Percentiles rank a stretch among this genome's conserved stretches.
Evolutionary conservation across 2,888 invertebrate genomes (phyloP).

Genomic region (Rhodophaea formosa): DNA sequence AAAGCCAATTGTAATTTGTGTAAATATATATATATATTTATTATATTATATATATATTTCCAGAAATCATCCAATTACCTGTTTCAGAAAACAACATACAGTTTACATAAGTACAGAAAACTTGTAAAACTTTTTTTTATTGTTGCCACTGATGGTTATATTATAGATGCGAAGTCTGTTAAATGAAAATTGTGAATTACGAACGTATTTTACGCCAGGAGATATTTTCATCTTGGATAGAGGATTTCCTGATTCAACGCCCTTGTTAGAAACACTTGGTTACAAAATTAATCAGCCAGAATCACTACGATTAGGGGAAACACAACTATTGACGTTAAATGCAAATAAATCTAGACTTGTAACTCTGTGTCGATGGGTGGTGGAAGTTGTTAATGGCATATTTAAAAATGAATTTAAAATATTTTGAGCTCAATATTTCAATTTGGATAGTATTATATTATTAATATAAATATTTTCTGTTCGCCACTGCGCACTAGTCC

Average conservation of each 20-base stretch:
- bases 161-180: conserved; percentile 9
- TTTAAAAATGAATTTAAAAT: too few relatives aligned
- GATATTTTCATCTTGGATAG: conserved; percentile 17
- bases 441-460: too few relatives aligned
- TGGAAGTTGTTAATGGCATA: too few relatives aligned
- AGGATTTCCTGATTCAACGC: conserved; percentile 12
- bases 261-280: neutral
- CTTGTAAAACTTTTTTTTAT: conserved; percentile 12
- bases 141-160: conserved; percentile 12
- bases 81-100: neutral
- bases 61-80: neutral
- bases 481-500: neutral
- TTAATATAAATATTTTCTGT: too few relatives aligned
- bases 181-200: conserved; percentile 2
- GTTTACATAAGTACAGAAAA: too few relatives aligned
- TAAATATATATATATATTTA: neutral
- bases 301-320: neutral
- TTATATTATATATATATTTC: too few relatives aligned
- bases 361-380: conserved; percentile 17
- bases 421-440: neutral
- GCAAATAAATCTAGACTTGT: conserved; percentile 9
- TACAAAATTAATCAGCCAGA: neutral
- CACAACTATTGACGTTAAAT: conserved; percentile 4
- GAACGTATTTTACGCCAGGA: conserved; percentile 2
- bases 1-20: neutral